Evolutionary conservation across 2,113 vertebrate species (phyloP), one percentile per base, ranked within the genome.

Genomic region (Indicator maculatus): DNA sequence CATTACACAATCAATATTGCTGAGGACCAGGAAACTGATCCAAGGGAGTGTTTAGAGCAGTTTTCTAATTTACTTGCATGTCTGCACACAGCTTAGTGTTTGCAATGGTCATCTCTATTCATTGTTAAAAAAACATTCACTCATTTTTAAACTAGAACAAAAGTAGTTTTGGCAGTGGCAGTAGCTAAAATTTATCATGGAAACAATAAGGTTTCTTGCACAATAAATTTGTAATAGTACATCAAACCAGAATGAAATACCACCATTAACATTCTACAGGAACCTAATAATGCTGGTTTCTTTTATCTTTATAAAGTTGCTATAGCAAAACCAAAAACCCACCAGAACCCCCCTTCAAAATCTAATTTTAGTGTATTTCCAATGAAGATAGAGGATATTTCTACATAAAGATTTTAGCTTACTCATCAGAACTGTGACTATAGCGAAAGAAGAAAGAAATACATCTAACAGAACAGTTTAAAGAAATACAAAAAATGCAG

Each of bases 221-320:
- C 12, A 77, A 70, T 66, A 66, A 27, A 73, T 63, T n/a, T 59
- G 12, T 14, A 90, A 60, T 5, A 71, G 12, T 38, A 16, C 8
- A 67, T 87, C 38, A 86, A 84, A 75, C 5, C 31, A 38, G 31
- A 83, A 41, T 9, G 45, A 88, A 86, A 77, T 67, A 70, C 3
- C 4, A 59, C n/a, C 0, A 0, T 33, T 67, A 86, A 87, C 6
- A 19, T 3, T 66, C 36, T 30, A 15, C 6, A 41, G 12, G 33
- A 72, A 41, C 16, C 9, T 36, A 36, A 36, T 12, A 73, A 16
- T 27, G 26, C 11, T 71, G 19, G 2, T 36, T 88, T 61, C 5
- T 79, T 87, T 79, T 36, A 36, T 20, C 38, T 30, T 53, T 65
- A 39, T 13, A 47, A 33, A 26, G 31, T 55, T 88, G 23, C 9